Evolutionary conservation across 2,888 invertebrate species (phyloP).

Genomic region (Patella caerulea): DNA sequence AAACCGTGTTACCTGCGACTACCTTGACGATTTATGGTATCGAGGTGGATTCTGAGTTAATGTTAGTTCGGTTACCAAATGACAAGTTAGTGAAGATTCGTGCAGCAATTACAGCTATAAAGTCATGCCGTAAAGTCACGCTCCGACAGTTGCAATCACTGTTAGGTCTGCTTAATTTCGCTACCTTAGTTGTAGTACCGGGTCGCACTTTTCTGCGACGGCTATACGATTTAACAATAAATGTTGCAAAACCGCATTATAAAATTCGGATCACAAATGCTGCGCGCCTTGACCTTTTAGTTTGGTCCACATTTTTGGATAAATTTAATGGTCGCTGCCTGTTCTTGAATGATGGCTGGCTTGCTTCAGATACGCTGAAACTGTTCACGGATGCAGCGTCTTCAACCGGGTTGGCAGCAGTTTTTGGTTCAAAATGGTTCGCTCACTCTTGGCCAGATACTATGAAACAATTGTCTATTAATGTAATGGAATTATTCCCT

Average conservation of each 20-base stretch:
- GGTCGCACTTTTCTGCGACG: neutral
- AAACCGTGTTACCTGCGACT: neutral
- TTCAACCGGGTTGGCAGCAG: conserved; percentile 10
- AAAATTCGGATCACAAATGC: neutral
- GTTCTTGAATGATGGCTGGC: neutral
- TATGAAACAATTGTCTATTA: conserved; percentile 6
- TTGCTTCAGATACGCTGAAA: neutral
- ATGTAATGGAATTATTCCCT: conserved; percentile 9
- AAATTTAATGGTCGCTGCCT: neutral
- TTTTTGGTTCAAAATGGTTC: conserved; percentile 11
- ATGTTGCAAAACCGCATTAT: neutral
- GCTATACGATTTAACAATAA: neutral
- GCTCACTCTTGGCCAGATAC: neutral
- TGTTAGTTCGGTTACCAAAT: neutral
- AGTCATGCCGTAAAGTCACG: no score
- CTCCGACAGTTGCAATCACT: no score
- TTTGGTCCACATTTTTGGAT: neutral
- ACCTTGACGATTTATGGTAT: neutral
- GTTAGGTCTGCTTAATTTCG: no score
- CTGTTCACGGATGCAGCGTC: conserved; percentile 13
- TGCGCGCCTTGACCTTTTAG: neutral
- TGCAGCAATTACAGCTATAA: neutral
- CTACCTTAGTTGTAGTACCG: no score
- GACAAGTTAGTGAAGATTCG: neutral
- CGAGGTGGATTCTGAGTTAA: neutral